phyloP scores from a whole-genome alignment of 2,888 invertebrate species.

The Torymus aiolomorphi region DNA sequence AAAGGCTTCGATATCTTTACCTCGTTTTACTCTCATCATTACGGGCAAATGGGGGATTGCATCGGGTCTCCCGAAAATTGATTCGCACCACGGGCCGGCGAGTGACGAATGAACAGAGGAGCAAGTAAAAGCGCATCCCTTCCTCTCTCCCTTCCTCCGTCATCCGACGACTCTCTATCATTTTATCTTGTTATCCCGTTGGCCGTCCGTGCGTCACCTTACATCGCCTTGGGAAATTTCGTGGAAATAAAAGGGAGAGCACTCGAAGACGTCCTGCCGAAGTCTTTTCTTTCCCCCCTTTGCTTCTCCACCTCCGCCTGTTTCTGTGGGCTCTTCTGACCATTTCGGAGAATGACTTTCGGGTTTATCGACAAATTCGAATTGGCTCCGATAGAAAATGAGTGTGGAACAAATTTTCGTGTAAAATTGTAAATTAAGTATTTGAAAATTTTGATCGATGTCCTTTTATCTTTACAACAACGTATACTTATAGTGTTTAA shows the following conservation, averaged over 20 bases:
- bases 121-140: conserved; percentile 3
- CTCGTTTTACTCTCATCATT: background rate
- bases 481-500: too few species aligned
- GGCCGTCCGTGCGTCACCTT: background rate
- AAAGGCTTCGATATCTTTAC: conserved; percentile 15
- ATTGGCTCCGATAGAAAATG: too few species aligned
- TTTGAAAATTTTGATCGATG: too few species aligned
- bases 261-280: background rate
- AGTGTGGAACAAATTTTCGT: too few species aligned
- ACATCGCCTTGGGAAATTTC: conserved; percentile 4
- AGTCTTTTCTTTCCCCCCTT: background rate
- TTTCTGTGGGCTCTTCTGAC: too few species aligned
- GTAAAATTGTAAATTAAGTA: too few species aligned
- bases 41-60: background rate
- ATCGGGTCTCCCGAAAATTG: background rate
- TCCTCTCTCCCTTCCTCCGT: background rate
- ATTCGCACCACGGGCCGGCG: conserved; percentile 8
- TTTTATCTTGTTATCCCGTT: conserved; percentile 6
- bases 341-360: too few species aligned
- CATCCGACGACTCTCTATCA: too few species aligned
- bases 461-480: too few species aligned
- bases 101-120: background rate
- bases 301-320: background rate
- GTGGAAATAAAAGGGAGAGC: conserved; percentile 26
- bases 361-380: too few species aligned